Percentiles rank a stretch among this genome's conserved stretches.
These are phyloP conservation scores for Corticium candelabrum DNA, from an alignment of 37 sponge, comb jelly and placozoan species.

Conservation along the genomic window DNA sequence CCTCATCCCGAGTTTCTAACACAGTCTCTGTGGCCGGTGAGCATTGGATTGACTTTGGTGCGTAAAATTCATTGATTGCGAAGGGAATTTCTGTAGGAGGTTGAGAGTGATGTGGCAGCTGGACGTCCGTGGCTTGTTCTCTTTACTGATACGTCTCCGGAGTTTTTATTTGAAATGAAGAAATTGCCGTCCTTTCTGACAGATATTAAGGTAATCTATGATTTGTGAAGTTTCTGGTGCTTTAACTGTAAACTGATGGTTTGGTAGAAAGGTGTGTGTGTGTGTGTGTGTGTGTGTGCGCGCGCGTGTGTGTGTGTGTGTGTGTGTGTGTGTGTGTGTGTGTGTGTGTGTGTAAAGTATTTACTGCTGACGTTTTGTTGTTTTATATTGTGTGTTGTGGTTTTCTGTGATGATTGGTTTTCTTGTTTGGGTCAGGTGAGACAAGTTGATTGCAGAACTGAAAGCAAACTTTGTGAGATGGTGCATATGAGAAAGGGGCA, in stretches of 20 bases:
- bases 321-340: too few species aligned
- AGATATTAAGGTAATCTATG: neutral
- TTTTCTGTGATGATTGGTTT: too few species aligned
- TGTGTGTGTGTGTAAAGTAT: too few species aligned
- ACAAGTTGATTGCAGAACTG: constrained; percentile 2
- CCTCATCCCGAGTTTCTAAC: neutral
- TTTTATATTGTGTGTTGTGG: too few species aligned
- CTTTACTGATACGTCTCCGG: neutral
- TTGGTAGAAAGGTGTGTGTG: too few species aligned
- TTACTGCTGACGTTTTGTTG: too few species aligned
- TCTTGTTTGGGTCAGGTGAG: too few species aligned
- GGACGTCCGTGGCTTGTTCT: neutral
- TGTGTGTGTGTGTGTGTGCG: too few species aligned
- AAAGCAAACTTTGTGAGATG: constrained; percentile 15
- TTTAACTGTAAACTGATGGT: neutral
- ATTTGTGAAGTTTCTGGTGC: neutral
- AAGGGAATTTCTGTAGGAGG: neutral
- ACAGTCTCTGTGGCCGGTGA: too few species aligned
- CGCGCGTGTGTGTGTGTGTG: too few species aligned
- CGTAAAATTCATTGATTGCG: neutral
- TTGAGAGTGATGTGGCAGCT: neutral
- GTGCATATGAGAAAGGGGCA: neutral
- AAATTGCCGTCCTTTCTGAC: neutral
- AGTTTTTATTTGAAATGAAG: neutral
- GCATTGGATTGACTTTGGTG: neutral